Base-by-base conservation (phyloP, 2,113 vertebrate species). In the Osmerus eperlanus region DNA sequence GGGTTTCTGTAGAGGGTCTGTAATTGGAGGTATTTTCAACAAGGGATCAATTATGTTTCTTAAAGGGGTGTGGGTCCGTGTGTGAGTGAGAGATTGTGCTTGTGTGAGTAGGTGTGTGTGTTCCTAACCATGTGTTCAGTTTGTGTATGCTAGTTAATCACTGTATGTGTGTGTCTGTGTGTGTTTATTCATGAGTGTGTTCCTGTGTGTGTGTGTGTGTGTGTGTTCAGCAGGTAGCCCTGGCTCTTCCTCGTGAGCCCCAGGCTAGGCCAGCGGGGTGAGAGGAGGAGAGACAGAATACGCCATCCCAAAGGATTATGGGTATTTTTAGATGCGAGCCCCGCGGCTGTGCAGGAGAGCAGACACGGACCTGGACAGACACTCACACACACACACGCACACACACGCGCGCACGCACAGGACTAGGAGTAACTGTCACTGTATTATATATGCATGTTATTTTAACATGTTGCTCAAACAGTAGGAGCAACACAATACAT, bases 1-100 rank as follows among this genome's bases (percentile, higher is more conserved):
- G 72, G 73, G 83, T 80, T 86, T 80, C 82, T 71, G 84, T 62
- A 67, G 78, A 86, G 87, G 86, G 85, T 85, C 88, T 89, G 88
- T 87, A 85, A 85, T 71, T 74, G 73, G 79, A 87, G 76, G 78
- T 75, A 88, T 86, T 81, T 84, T 78, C 81, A 80, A 74, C 84
- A 58, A 11, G 86, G 85, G 83, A 86, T 77, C 79, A 86, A 86
- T 88, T 87, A 83, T 68, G 67, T 78, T 77, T 84, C 84, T 85
- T 85, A 81, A 73, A n/a, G n/a, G 55, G 66, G 23, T 23, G 23
- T 23, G 23, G 23, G 23, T 23, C 15, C 62, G n/a, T 68, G 8
- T 64, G 6, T 54, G 70, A 12, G 41, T 29, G 29, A 62, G 41
- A 29, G 21, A 28, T 28, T 14, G 16, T 54, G 41, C 25, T 19